phyloP scores from a whole-genome alignment of 2,888 invertebrate genomes.

The Drosophila barbarae region DNA sequence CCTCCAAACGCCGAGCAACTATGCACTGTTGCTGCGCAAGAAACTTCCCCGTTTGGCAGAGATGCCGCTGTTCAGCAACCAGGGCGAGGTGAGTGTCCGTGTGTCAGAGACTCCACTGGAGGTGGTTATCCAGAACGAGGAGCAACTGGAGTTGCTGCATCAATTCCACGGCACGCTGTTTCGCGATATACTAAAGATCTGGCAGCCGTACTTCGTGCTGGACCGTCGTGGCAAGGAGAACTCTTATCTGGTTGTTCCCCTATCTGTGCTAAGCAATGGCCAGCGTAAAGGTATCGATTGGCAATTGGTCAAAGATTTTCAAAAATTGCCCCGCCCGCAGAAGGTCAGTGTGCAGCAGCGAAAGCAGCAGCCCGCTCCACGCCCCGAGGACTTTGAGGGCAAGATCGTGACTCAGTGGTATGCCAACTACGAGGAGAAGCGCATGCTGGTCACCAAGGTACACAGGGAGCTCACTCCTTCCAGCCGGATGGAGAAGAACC shows the following conservation, averaged over 20 bases:
- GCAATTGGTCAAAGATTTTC: slow-evolving; percentile 81
- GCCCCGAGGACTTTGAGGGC: slow-evolving; percentile 83
- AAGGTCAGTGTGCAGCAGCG: slow-evolving; percentile 80
- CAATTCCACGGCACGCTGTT: slow-evolving; percentile 89
- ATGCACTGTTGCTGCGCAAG: slow-evolving; percentile 84
- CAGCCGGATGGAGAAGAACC: slow-evolving; percentile 84
- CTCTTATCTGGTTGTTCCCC: slow-evolving; percentile 81
- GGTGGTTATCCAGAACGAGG: slow-evolving; percentile 80
- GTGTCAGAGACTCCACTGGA: slow-evolving; percentile 81
- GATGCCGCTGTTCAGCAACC: slow-evolving; percentile 88
- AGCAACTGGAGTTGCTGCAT: slow-evolving; percentile 81
- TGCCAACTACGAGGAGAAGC: slow-evolving; percentile 80
- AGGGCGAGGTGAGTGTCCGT: slow-evolving; percentile 81
- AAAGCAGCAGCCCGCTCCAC: slow-evolving; percentile 80
- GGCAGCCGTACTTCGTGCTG: slow-evolving; percentile 83
- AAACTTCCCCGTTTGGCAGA: slow-evolving; percentile 83
- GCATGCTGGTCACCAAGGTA: slow-evolving; percentile 87
- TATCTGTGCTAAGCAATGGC: slow-evolving; percentile 60
- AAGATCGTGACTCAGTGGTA: slow-evolving; percentile 94
- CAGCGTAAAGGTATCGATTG: slow-evolving; percentile 82
- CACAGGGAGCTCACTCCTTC: slow-evolving; percentile 84
- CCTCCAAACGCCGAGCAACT: slow-evolving; percentile 78
- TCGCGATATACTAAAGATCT: slow-evolving; percentile 83
- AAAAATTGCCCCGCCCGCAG: slow-evolving; percentile 78
- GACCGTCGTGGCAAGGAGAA: slow-evolving; percentile 82